Conservation (phyloP, 2,888 invertebrate genomes). For the Cyaniris semiargus region DNA sequence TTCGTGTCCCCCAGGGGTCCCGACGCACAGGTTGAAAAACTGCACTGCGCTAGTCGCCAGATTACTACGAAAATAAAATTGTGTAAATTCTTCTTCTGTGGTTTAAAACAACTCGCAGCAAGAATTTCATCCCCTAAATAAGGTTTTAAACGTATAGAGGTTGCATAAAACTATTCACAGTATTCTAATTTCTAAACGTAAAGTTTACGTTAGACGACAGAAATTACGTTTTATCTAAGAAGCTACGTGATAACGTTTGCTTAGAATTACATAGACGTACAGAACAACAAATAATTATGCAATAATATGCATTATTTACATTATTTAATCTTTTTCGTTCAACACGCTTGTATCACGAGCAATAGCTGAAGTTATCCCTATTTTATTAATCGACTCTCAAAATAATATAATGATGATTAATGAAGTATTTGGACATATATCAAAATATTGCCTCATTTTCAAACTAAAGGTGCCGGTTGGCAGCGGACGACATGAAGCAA, state of each 20-base stretch:
- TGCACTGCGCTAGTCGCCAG: not conserved
- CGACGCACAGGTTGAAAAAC: not conserved
- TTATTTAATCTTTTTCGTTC: not conserved
- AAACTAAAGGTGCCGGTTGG: too few relatives aligned
- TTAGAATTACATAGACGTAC: not conserved
- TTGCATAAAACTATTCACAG: too few relatives aligned
- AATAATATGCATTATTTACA: slow-evolving; percentile 6
- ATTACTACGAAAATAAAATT: not conserved
- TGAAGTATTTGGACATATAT: too few relatives aligned
- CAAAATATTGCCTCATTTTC: too few relatives aligned
- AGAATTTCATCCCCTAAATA: not conserved
- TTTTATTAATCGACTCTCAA: not conserved
- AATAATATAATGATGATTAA: too few relatives aligned
- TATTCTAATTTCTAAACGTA: not conserved
- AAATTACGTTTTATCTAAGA: not conserved
- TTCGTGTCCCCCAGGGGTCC: not conserved
- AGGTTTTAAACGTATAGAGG: too few relatives aligned
- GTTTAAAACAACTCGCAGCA: not conserved
- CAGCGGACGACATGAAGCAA: too few relatives aligned
- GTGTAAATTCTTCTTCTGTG: too few relatives aligned
- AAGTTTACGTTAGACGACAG: not conserved
- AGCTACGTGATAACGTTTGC: not conserved
- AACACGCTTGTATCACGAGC: not conserved
- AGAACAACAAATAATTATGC: not conserved
- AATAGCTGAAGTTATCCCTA: not conserved